Base-by-base conservation (phyloP, 2,888 invertebrate genomes). In the Synergus itoensis region DNA sequence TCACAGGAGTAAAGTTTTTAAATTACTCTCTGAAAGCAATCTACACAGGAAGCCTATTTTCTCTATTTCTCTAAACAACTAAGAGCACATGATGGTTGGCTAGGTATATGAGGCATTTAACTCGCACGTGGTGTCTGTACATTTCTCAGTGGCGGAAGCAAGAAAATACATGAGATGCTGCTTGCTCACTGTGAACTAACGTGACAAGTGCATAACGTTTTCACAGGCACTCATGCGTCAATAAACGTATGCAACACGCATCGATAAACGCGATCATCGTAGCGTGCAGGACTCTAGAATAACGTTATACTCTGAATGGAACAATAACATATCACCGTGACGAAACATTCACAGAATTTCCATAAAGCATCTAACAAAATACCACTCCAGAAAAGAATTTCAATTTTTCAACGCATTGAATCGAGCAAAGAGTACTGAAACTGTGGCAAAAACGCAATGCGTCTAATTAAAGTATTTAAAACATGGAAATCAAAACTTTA, bases 301-400 rank as follows among this genome's bases (percentile, higher is more conserved):
- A 83, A 81, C 81, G 80, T 83, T 83, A 83, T 83, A 80, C 78
- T 79, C 69, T 78, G 80, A 82, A 81, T 81, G 78, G 81, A 81
- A 77, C 79, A 77, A 82, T 80, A 82, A 82, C 79, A 80, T 78
- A 77, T 79, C 77, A 79, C 79, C 82, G 76, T 82, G 83, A 84
- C 81, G 80, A 82, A 81, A 84, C 8, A 45, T 36, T 40, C 53
- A 21, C 8, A 28, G 21, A 8, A 69, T 69, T 69, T 21, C 8
- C 16, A 69, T 43, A 69, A 14, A 67, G 21, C 12, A 60, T 21
- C 12, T 21, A 60, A 60, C 60, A 60, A 60, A 60, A 9, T 57
- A 57, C 18, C 18, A 57, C 3, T 57, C 9, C 18, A 57, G 18
- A 57, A 18, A 57, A 57, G 9, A 21, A 18, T 57, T 57, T 9